phyloP scores from a whole-genome alignment of 2,888 invertebrate genomes.

The Agrotis puta region DNA sequence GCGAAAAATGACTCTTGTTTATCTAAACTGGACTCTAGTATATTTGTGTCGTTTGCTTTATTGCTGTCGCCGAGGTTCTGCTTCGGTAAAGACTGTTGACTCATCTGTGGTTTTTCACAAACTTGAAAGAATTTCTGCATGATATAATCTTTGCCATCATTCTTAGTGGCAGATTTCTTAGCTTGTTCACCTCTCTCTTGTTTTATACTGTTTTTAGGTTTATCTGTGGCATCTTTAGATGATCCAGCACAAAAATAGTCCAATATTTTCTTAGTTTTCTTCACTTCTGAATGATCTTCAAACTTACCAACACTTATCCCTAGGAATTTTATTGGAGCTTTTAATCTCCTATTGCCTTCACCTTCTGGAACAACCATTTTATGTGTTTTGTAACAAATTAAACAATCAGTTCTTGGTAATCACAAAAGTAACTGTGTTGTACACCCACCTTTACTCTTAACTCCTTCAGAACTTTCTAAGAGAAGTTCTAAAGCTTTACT shows the following conservation, averaged over 20 bases:
- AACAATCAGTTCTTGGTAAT: neutral
- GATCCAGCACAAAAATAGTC: conserved; percentile 90
- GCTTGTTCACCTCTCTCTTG: conserved; percentile 37
- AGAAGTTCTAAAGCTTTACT: conserved; percentile 93
- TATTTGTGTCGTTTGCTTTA: conserved; percentile 30
- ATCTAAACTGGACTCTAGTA: conserved; percentile 76
- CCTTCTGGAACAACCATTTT: conserved; percentile 75
- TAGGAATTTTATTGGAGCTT: conserved; percentile 92
- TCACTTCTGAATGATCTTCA: conserved; percentile 89
- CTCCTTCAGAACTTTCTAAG: conserved; percentile 91
- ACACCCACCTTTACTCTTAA: conserved; percentile 79
- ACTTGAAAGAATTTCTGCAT: conserved; percentile 77
- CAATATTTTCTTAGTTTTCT: conserved; percentile 90
- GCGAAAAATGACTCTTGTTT: conserved; percentile 89
- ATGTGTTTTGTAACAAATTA: neutral
- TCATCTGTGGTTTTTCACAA: conserved; percentile 45
- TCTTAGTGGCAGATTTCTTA: conserved; percentile 48
- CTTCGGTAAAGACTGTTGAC: conserved; percentile 2
- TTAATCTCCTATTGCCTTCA: conserved; percentile 81
- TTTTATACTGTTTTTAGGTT: conserved; percentile 55
- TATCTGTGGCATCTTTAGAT: conserved; percentile 72
- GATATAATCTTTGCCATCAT: conserved; percentile 78
- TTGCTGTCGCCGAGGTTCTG: conserved; percentile 6
- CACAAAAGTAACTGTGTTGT: neutral
- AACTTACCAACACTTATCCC: conserved; percentile 96